Percentiles rank a stretch among this genome's conserved stretches.
Conservation (phyloP, 2,113 vertebrate genomes). For the Gasterosteus aculeatus region DNA sequence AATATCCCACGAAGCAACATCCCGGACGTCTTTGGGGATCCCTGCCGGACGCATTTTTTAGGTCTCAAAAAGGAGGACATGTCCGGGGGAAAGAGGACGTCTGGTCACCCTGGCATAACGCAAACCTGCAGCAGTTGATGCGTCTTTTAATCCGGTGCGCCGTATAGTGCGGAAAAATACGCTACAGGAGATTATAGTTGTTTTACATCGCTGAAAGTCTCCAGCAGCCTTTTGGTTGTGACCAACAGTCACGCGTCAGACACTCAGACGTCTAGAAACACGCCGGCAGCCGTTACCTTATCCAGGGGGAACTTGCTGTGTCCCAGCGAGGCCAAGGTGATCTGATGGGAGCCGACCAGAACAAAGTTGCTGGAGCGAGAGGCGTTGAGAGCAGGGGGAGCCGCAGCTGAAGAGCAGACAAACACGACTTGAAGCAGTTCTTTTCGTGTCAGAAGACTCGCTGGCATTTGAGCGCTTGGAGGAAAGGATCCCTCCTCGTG, state of each 20-base stretch:
- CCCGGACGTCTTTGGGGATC: too few species aligned
- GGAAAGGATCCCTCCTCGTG: background rate
- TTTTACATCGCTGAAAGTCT: background rate
- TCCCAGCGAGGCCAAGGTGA: slow-evolving; percentile 82
- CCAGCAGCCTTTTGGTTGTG: background rate
- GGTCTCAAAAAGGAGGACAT: too few species aligned
- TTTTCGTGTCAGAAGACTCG: background rate
- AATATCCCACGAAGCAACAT: too few species aligned
- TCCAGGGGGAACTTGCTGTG: slow-evolving; percentile 82
- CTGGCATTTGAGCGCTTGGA: background rate
- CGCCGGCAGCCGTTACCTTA: slow-evolving; percentile 69
- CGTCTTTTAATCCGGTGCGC: too few species aligned
- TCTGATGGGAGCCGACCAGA: slow-evolving; percentile 83
- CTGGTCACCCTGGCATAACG: too few species aligned
- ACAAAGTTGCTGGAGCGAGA: slow-evolving; percentile 81
- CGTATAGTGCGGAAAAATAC: too few species aligned
- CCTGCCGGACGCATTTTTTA: too few species aligned
- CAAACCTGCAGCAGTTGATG: too few species aligned
- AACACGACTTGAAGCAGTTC: background rate
- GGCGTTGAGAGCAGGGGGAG: slow-evolving; percentile 46
- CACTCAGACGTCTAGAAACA: background rate
- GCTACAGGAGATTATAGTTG: background rate
- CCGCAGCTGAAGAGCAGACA: slow-evolving; percentile 49
- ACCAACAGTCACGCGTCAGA: background rate
- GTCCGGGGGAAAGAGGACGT: too few species aligned